Evolutionary conservation across 1,140 invertebrate species (phyloP).

Genomic region (Zophobas morio): DNA sequence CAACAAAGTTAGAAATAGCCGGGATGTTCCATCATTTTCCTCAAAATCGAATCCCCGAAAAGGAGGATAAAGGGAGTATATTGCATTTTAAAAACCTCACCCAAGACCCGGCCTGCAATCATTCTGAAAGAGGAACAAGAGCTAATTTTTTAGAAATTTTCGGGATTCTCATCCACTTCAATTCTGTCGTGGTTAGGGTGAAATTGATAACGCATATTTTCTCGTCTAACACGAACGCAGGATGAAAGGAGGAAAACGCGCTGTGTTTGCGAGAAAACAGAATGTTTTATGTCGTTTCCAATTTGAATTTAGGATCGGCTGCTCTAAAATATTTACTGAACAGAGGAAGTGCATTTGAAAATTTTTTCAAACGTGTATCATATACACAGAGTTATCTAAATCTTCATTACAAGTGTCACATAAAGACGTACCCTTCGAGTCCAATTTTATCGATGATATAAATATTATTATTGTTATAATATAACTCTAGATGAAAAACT

Average conservation of each 20-base stretch:
- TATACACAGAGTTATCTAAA: too few relatives aligned
- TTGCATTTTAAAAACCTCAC: not conserved
- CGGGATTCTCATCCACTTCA: constrained; percentile 17
- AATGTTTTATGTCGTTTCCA: constrained; percentile 28
- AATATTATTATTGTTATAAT: too few relatives aligned
- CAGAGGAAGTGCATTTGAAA: not conserved
- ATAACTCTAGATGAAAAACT: not conserved
- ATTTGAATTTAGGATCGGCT: constrained; percentile 28
- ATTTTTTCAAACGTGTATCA: not conserved
- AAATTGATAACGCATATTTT: constrained; percentile 42
- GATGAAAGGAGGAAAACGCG: constrained; percentile 28
- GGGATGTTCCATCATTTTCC: not conserved
- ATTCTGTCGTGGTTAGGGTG: constrained; percentile 24
- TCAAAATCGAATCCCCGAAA: constrained; percentile 6
- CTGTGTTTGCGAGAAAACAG: constrained; percentile 26
- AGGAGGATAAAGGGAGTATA: not conserved
- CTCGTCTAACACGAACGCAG: constrained; percentile 10
- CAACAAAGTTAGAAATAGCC: constrained; percentile 6
- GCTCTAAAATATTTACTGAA: constrained; percentile 16
- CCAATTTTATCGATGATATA: too few relatives aligned
- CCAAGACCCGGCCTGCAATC: not conserved
- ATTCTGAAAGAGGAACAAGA: not conserved
- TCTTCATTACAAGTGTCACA: too few relatives aligned
- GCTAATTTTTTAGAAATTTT: constrained; percentile 24
- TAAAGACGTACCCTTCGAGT: too few relatives aligned